Evolutionary conservation across 2,888 invertebrate species (phyloP).

Genomic region (Drosophila nigricruria): DNA sequence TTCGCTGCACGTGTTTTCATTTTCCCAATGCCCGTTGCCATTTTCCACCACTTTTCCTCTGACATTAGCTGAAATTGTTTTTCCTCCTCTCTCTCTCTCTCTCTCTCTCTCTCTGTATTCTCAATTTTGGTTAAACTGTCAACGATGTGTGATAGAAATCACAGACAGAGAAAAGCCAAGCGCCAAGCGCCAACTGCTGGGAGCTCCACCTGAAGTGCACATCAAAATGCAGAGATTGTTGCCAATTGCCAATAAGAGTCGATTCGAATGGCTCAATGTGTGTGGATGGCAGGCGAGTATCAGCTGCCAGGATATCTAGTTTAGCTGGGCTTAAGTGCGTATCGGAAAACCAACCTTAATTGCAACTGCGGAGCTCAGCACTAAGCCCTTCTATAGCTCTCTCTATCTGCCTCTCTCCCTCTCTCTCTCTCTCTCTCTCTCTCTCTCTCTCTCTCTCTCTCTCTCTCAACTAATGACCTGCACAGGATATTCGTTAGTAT

Average conservation of each 20-base stretch:
- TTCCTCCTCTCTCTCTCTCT: not conserved
- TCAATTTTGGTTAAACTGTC: slow-evolving; percentile 42
- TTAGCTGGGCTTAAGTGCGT: slow-evolving; percentile 38
- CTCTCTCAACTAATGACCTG: slow-evolving; percentile 38
- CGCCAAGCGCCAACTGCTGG: slow-evolving; percentile 14
- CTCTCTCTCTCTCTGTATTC: not conserved
- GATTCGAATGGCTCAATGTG: slow-evolving; percentile 51
- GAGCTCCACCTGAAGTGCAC: slow-evolving; percentile 53
- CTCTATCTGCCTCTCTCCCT: not conserved
- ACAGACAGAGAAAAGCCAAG: slow-evolving; percentile 22
- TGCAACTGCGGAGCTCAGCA: slow-evolving; percentile 1
- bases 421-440: not conserved
- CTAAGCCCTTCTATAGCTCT: slow-evolving; percentile 43
- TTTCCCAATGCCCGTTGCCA: slow-evolving; percentile 36
- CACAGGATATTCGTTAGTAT: slow-evolving; percentile 72
- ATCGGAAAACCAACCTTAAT: slow-evolving; percentile 55
- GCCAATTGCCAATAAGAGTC: slow-evolving; percentile 69
- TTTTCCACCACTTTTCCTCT: slow-evolving; percentile 10
- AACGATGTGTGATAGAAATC: slow-evolving; percentile 70
- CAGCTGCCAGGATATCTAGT: slow-evolving; percentile 3
- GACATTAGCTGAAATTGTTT: slow-evolving; percentile 64
- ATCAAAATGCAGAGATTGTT: slow-evolving; percentile 68
- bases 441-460: too few relatives aligned
- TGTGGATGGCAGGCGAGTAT: slow-evolving; percentile 28
- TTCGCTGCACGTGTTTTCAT: slow-evolving; percentile 73